Conservation (phyloP, 2,113 vertebrate genomes). For the Camelus dromedarius region DNA sequence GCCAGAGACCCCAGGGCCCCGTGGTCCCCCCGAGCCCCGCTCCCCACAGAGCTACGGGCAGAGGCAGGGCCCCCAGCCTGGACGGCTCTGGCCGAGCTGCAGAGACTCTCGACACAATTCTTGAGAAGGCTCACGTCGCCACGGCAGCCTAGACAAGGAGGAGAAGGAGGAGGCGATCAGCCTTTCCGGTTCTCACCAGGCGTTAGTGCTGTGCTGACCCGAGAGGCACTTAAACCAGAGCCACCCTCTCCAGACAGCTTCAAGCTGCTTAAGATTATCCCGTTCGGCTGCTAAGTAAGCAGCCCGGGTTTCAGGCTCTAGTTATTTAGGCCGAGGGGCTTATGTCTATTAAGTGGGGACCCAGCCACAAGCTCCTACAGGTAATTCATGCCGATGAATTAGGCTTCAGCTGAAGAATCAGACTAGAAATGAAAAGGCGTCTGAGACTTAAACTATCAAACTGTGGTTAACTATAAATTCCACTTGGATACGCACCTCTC, state of each 20-base stretch:
- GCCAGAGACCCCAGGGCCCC: conserved; percentile 87
- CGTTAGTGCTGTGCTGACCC: neutral
- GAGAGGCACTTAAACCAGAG: neutral
- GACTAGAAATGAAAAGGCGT: neutral
- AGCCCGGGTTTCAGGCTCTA: neutral
- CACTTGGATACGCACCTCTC: conserved; percentile 86
- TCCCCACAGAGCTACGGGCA: neutral
- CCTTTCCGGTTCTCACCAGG: neutral
- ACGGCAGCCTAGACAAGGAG: conserved; percentile 64
- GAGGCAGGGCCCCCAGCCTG: conserved; percentile 75
- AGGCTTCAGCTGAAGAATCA: neutral
- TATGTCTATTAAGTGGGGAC: neutral
- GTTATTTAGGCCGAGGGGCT: neutral
- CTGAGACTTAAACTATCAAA: neutral
- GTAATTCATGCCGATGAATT: neutral
- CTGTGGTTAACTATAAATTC: neutral
- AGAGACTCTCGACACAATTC: conserved; percentile 81
- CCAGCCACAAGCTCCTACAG: neutral
- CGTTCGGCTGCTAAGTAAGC: neutral
- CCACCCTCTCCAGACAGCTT: neutral
- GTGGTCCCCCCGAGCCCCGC: neutral
- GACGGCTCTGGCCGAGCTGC: conserved; percentile 84
- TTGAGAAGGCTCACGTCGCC: conserved; percentile 73
- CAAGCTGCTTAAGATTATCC: neutral
- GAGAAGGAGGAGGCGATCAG: neutral